phyloP scores from a whole-genome alignment of 1,140 invertebrate species.

The Sarcophaga bullata region DNA sequence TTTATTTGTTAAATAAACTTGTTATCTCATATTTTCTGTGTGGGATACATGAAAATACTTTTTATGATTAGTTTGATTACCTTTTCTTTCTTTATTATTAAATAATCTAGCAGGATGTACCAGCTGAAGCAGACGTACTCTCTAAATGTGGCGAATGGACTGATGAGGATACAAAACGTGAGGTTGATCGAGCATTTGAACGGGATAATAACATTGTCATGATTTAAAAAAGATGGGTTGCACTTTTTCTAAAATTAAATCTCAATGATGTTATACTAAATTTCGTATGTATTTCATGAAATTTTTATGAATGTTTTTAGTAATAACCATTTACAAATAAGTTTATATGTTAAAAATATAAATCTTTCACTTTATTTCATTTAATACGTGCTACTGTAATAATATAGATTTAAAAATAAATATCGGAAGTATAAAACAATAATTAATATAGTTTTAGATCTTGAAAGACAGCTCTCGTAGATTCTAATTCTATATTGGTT shows the following conservation, averaged over 20 bases:
- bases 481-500: background rate
- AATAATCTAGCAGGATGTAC: background rate
- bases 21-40: no score
- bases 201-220: slow-evolving; percentile 63
- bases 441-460: background rate
- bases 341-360: no score
- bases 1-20: background rate
- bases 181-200: slow-evolving; percentile 60
- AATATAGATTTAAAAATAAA: background rate
- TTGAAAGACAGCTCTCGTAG: background rate
- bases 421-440: background rate
- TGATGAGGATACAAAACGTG: slow-evolving; percentile 52
- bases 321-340: no score
- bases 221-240: slow-evolving; percentile 51
- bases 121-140: slow-evolving; percentile 73
- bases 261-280: no score
- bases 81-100: background rate
- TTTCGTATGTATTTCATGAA: no score
- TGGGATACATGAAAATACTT: background rate
- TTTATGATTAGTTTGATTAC: background rate
- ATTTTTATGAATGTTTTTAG: no score
- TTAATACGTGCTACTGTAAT: no score
- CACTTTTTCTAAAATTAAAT: no score
- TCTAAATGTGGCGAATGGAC: slow-evolving; percentile 70
- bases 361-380: no score